Conservation (phyloP, 2,113 vertebrate species). For the Rhadina sibilatrix region DNA sequence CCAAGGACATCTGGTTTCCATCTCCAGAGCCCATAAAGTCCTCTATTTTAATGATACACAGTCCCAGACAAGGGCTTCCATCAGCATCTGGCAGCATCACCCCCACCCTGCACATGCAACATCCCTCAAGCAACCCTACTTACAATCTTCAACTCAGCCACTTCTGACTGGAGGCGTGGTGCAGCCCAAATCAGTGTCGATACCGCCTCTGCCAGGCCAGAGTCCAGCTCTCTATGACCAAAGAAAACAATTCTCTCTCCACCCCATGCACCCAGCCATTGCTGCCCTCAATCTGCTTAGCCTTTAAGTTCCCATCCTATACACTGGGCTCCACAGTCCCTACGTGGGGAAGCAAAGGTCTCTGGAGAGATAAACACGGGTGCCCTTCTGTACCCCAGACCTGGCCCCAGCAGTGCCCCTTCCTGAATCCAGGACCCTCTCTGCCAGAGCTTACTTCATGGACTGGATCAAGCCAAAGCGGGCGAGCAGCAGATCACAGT, state of each 20-base stretch:
- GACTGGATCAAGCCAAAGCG: conserved; percentile 96
- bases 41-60: background rate
- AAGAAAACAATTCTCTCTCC: background rate
- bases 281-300: background rate
- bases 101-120: fast-evolving
- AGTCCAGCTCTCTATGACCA: conserved; percentile 86
- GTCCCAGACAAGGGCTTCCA: background rate
- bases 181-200: conserved; percentile 97
- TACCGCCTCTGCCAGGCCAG: conserved; percentile 93
- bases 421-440: background rate
- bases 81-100: background rate
- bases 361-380: background rate
- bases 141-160: conserved; percentile 91
- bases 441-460: conserved; percentile 87
- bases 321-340: background rate
- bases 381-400: background rate
- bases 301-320: background rate
- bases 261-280: background rate
- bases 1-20: background rate
- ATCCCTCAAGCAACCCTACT: conserved; percentile 57
- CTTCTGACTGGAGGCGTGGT: conserved; percentile 92
- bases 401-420: background rate
- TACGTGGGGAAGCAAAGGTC: background rate
- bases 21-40: background rate
- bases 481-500: conserved; percentile 92